Evolutionary conservation across 2,797 vertebrate species (phyloP), one percentile per base, ranked within the genome.

Genomic region (Macroramphosus scolopax): DNA sequence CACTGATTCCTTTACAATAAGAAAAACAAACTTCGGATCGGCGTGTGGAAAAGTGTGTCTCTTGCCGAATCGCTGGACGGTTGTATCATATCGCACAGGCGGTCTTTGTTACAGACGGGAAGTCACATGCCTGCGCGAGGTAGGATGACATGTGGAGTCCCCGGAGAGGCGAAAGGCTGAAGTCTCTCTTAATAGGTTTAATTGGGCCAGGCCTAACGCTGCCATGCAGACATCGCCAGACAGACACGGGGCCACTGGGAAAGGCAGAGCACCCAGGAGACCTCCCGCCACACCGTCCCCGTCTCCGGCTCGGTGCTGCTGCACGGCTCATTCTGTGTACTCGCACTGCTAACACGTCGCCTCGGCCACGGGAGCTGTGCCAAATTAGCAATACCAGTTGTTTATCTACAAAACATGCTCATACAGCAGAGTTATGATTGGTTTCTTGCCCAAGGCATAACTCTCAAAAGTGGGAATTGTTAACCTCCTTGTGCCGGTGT

Each of bases 121-220:
- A 81, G 70, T 80, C 63, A 68, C 70, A 66, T 67, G 75, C 82
- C 51, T 63, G 51, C 54, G 63, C 51, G 78, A 70, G 79, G 71
- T 65, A 49, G 61, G 63, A 56, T 72, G 80, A 83, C 73, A 79
- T 57, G 68, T 56, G 51, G 65, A 53, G 68, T 85, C 80, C 81
- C 83, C 28, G 34, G 70, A 42, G 80, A 78, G 72, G 50, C 53
- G 60, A 22, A 60, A 67, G 61, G 82, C 72, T 71, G 78, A 84
- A 70, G 75, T 72, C 76, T 83, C 77, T 75, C 81, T 82, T 83
- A 83, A 81, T 77, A 76, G 79, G 78, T 80, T 81, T 86, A 80
- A 87, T 83, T 84, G 83, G 76, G 70, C 73, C 70, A 56, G 60
- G 75, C 54, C 69, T 72, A 53, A 67, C 61, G 54, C 39, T 59